These are phyloP conservation scores for Azorinus chamasolen DNA, from an alignment of 2,888 invertebrate species.

Conservation along the genomic window DNA sequence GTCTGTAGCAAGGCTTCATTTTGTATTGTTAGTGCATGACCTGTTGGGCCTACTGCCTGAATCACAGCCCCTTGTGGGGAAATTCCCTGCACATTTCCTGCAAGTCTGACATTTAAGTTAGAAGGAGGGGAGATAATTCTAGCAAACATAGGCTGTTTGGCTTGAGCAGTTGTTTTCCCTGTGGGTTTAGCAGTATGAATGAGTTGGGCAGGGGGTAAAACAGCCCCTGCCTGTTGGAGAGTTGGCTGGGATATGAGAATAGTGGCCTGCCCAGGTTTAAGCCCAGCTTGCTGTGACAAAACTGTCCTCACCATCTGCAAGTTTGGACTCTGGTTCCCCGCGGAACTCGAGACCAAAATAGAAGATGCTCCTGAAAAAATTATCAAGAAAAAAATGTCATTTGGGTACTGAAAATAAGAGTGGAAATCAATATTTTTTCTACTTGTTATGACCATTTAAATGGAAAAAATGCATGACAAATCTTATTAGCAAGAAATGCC, in stretches of 20 bases:
- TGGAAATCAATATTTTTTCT: too few species aligned
- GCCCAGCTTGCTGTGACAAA: constrained; percentile 81
- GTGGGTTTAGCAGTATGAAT: constrained; percentile 70
- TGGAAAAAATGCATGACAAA: too few species aligned
- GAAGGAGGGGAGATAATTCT: constrained; percentile 83
- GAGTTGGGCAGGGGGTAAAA: constrained; percentile 73
- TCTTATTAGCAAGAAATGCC: too few species aligned
- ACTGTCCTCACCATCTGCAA: constrained; percentile 85
- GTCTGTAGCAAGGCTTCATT: constrained; percentile 63
- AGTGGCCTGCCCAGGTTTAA: constrained; percentile 84
- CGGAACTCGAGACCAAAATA: constrained; percentile 58
- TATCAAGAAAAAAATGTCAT: too few species aligned
- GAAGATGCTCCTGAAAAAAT: constrained; percentile 46
- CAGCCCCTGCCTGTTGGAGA: constrained; percentile 70
- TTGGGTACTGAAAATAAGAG: too few species aligned
- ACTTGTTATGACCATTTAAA: too few species aligned
- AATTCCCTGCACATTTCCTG: constrained; percentile 38
- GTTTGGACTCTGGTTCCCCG: constrained; percentile 77
- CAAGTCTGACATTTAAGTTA: constrained; percentile 72
- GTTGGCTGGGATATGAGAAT: constrained; percentile 83
- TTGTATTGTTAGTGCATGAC: constrained; percentile 46
- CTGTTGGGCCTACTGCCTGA: constrained; percentile 50
- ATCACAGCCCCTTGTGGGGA: constrained; percentile 43
- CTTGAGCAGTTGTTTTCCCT: constrained; percentile 74
- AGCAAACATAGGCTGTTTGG: constrained; percentile 83